Evolutionary conservation across 2,888 invertebrate species (phyloP).

Genomic region (Pherbina coryleti): DNA sequence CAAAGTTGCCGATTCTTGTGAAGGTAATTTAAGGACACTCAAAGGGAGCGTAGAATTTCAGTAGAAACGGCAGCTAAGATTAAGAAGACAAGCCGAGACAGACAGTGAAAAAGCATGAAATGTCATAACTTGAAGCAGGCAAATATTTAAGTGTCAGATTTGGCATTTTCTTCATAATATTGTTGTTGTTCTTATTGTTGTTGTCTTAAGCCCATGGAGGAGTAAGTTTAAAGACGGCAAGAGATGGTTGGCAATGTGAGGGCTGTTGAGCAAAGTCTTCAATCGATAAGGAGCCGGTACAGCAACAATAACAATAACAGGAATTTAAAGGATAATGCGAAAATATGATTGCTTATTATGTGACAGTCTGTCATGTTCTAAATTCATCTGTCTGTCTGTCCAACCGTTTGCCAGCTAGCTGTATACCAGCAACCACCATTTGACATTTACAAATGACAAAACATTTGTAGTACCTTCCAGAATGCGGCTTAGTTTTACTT

Average conservation of each 20-base stretch:
- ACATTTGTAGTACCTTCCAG: conserved; percentile 55
- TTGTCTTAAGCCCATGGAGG: neutral
- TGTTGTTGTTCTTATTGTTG: neutral
- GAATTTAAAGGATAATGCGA: neutral
- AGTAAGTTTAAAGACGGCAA: neutral
- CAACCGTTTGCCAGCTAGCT: neutral
- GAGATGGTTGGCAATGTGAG: neutral
- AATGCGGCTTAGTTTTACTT: neutral
- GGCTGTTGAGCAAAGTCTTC: too few relatives aligned
- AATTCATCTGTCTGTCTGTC: neutral
- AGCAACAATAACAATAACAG: neutral
- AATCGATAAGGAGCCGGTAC: neutral
- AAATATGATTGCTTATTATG: neutral
- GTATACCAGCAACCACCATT: conserved; percentile 54
- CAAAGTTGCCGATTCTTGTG: neutral
- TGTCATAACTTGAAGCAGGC: conserved; percentile 64
- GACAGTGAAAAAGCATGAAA: conserved; percentile 48
- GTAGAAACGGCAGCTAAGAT: conserved; percentile 33
- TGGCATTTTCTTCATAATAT: conserved; percentile 22
- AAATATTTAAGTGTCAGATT: conserved; percentile 67
- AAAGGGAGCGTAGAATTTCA: neutral
- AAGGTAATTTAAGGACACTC: neutral
- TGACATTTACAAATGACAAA: conserved; percentile 63
- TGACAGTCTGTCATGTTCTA: neutral
- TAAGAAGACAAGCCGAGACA: neutral